A percentile compares a stretch with the other conserved stretches of the same genome.
Evolutionary conservation across 2,797 vertebrate species (phyloP).

Genomic region (Schizopygopsis pylzovi): DNA sequence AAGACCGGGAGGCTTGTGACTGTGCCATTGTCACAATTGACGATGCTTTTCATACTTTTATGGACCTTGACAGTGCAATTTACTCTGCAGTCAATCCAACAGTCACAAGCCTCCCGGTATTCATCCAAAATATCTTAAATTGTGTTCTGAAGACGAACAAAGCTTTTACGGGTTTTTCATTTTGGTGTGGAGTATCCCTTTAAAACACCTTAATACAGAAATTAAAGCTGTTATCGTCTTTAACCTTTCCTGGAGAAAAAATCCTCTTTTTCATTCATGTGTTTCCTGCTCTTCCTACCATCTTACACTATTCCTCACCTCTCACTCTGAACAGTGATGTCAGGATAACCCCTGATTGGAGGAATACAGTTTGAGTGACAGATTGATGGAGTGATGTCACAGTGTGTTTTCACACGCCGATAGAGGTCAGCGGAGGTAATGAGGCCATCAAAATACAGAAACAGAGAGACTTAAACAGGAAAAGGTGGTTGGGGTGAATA

Average conservation of each 20-base stretch:
- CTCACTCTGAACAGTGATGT: constrained; percentile 42
- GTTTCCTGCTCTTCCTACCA: constrained; percentile 9
- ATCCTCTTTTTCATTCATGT: constrained; percentile 33
- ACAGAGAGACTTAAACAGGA: constrained; percentile 55
- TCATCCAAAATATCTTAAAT: too few species aligned
- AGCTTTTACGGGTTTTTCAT: too few species aligned
- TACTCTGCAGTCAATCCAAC: too few species aligned
- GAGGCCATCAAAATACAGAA: constrained; percentile 73
- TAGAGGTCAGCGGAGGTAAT: constrained; percentile 70
- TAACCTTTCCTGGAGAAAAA: not conserved
- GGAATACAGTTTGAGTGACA: constrained; percentile 68
- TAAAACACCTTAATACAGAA: not conserved
- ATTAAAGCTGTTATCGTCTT: not conserved
- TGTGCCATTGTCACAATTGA: too few species aligned
- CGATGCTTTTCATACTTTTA: too few species aligned
- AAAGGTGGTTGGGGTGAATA: constrained; percentile 35
- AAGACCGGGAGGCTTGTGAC: too few species aligned
- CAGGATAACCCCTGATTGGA: constrained; percentile 55
- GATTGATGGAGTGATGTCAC: constrained; percentile 70
- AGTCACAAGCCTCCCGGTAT: too few species aligned
- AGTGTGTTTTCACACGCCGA: constrained; percentile 65
- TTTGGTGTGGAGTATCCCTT: too few species aligned
- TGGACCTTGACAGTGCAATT: too few species aligned
- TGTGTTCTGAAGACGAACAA: too few species aligned
- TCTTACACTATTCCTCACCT: constrained; percentile 16